Base-by-base conservation (phyloP, 2,888 invertebrate species). In the Pimpla rufipes region DNA sequence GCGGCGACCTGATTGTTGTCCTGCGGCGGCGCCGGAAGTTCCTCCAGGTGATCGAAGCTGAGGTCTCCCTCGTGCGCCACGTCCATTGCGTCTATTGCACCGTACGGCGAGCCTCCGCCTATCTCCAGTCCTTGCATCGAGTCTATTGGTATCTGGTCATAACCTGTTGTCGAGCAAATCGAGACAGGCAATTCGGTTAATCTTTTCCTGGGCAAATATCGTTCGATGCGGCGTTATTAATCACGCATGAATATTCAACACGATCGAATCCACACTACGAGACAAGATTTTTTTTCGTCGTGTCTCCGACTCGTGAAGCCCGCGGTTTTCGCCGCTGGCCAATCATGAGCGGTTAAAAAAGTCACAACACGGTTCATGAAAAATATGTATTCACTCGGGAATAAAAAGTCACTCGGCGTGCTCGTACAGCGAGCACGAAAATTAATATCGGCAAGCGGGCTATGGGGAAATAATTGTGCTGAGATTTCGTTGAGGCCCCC, bases 121-220 rank as follows among this genome's bases (percentile, higher is more conserved):
- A 98, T 97, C 93, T 98, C 98, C 92, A 98, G 94, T 87, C 98
- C 98, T 95, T 98, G 98, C 98, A 98, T 98, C 90, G 97, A 97
- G 95, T 98, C 98, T 96, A 98, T 97, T 95, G 98, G 98, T 96
- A 98, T 97, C 96, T 98, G 97, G 96, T 98, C 98, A 96, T 98
- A 98, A 95, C 98, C 98, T 98, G 94, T 21, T 93, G 66, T 74
- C 16, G 73, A 70, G 42, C 16, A 13, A 66, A 68, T 68, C 18
- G 47, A 18, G 7, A 21, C 1, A n/a, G n/a, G 16, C 29, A 59
- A 35, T 35, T 59, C n/a, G 35, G 18, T 16, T 7, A 29, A 59
- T 13, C 7, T 16, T 35, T n/a, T 8, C 35, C n/a, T n/a, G n/a
- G n/a, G 40, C 18, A 5, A 18, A 1, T 11, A 0, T 1, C 1